Base-by-base conservation (phyloP, 1,140 invertebrate species). In the Rhagoletis zephyria region DNA sequence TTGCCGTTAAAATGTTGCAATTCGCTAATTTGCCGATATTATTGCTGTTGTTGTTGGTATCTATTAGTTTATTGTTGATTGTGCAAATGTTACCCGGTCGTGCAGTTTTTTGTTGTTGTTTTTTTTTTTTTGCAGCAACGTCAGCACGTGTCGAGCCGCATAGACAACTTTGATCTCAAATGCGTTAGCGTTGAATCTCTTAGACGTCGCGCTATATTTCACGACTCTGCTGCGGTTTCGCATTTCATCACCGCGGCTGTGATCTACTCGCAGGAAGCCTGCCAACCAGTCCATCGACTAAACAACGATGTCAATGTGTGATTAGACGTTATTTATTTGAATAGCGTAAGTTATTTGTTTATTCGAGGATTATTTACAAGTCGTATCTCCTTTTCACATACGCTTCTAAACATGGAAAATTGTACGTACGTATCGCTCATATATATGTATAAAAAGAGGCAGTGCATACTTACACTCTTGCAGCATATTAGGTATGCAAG, bases 311-410 rank as follows among this genome's bases (percentile, higher is more conserved):
- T 51, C 70, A 48, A 45, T 74, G 48, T 74, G 70, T 74, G 70
- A 48, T 74, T 74, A 74, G 70, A 7, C 42, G 12, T 51, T 81
- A 81, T 81, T 81, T 81, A 81, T 81, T 81, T 81, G 45, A 56
- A 81, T 81, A 81, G 74, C 74, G 19, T 81, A 81, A 81, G 74
- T 81, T 81, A 81, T 81, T 81, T 81, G 74, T 81, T 81, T 81
- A 81, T 81, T 81, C 16, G 48, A 30, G 74, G 12, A n/a, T 81
- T 59, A 81, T 81, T 81, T 81, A 81, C 74, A 56, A 81, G 56
- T 81, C 74, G 1, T 81, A 48, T 81, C 67, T 74, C 42, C 42
- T 45, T 45, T 74, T 74, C 14, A 40, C 10, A 74, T 74, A 30
- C 30, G 67, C 40, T 74, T 14, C 67, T 16, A n/a, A 45, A 10